Evolutionary conservation across 2,797 vertebrate species (phyloP).

Genomic region (Phyllotis vaccarum): DNA sequence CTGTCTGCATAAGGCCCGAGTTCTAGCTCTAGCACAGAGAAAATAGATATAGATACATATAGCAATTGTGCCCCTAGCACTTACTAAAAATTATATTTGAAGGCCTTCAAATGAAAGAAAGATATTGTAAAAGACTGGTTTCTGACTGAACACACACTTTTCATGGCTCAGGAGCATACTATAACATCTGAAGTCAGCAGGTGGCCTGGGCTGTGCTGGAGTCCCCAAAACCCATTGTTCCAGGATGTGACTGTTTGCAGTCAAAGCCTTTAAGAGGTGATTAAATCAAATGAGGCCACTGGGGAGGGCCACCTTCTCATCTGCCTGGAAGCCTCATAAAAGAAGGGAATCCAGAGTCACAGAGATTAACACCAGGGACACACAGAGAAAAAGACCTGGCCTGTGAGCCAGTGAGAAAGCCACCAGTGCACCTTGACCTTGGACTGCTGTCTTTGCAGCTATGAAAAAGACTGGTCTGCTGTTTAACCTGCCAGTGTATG

Average conservation of each 20-base stretch:
- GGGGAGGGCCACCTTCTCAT: background rate
- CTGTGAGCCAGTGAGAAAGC: background rate
- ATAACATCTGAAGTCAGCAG: background rate
- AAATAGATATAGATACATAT: background rate
- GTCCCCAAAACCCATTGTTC: background rate
- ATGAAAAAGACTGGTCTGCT: background rate
- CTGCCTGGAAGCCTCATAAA: background rate
- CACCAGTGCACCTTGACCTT: background rate
- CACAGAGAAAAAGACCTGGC: background rate
- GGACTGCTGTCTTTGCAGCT: background rate
- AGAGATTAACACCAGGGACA: background rate
- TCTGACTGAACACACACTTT: background rate
- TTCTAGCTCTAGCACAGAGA: background rate
- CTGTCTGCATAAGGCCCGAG: background rate
- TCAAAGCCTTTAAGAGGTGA: background rate
- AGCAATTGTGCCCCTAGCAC: background rate
- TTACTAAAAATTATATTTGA: background rate
- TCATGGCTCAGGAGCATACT: fast-evolving
- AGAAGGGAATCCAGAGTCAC: background rate
- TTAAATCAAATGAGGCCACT: background rate
- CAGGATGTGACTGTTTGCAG: background rate
- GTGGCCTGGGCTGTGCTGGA: background rate
- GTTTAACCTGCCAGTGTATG: background rate
- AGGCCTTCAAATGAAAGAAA: background rate
- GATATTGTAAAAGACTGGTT: background rate